These are phyloP conservation scores for Polymixis flavicincta DNA, from an alignment of 2,888 invertebrate species.

Conservation along the genomic window DNA sequence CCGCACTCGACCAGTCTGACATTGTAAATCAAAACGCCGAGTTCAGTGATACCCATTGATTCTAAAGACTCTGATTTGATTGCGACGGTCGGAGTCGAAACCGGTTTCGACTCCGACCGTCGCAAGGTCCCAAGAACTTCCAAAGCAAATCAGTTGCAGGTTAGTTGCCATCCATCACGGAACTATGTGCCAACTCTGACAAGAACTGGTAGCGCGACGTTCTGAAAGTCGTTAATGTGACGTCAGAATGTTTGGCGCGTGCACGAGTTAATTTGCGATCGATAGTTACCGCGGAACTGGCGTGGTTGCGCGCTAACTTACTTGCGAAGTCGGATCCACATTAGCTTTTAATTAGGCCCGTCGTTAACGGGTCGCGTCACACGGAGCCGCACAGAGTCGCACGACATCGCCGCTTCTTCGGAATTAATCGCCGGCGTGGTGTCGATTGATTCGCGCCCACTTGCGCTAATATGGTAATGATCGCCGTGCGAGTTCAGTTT, in stretches of 20 bases:
- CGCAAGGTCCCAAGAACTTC: conserved; percentile 4
- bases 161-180: conserved; percentile 37
- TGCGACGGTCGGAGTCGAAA: too few relatives aligned
- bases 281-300: conserved; percentile 39
- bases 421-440: background rate
- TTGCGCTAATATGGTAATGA: background rate
- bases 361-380: conserved; percentile 36
- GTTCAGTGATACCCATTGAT: background rate
- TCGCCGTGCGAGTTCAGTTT: background rate
- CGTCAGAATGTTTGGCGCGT: conserved; percentile 51
- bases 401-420: conserved; percentile 13
- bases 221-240: conserved; percentile 53
- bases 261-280: conserved; percentile 54
- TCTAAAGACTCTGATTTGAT: background rate
- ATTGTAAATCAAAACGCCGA: background rate
- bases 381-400: conserved; percentile 6
- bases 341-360: conserved; percentile 66
- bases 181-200: conserved; percentile 51
- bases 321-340: conserved; percentile 48
- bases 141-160: conserved; percentile 40
- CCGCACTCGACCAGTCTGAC: background rate
- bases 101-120: background rate
- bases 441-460: conserved; percentile 10
- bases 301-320: conserved; percentile 44
- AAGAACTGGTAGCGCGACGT: conserved; percentile 36